Evolutionary conservation across 2,888 invertebrate genomes (phyloP), one percentile per base, ranked within the genome.

Genomic region (Volucella inflata): DNA sequence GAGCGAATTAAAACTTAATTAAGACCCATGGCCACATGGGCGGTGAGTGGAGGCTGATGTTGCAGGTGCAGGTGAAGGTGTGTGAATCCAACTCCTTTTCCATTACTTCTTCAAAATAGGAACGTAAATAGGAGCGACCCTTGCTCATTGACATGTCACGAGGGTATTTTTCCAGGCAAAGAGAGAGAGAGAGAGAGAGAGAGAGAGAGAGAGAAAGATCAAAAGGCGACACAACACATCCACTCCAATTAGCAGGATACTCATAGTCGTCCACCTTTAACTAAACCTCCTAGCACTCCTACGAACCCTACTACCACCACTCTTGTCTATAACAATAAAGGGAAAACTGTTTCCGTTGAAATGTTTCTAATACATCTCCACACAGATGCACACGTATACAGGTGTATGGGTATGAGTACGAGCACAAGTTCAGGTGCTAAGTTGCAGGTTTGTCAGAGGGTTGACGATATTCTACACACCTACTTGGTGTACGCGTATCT

Each of bases 221-320:
- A 84, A 79, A 83, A 79, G 83, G 70, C 70, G 74, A 84, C 62
- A 30, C 30, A 79, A 53, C 68, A 79, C 40, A 79, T 84, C 74
- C 83, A 84, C 83, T 84, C 79, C 83, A 84, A 84, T 84, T 84
- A 84, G 83, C 75, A 79, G 53, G 79, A 70, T 84, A 75, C 74
- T 46, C 53, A 60, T 59, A 21, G 17, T 30, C 21, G 21, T 21
- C 21, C 21, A 21, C 21, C 21, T 21, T 21, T 2, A 21, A 21
- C 21, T 2, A 21, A 21, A 21, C 21, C 21, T 21, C 1, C 21
- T 21, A 2, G 21, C 21, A 21, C 21, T 21, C 21, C 30, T 30
- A 30, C 30, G 2, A 2, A 21, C 1, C 21, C 21, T 30, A 21
- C 12, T 21, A 53, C 2, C 6, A 21, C 2, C 38, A n/a, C 16